Conservation (phyloP, 2,888 invertebrate species). For the Hydrotaea cyrtoneurina region DNA sequence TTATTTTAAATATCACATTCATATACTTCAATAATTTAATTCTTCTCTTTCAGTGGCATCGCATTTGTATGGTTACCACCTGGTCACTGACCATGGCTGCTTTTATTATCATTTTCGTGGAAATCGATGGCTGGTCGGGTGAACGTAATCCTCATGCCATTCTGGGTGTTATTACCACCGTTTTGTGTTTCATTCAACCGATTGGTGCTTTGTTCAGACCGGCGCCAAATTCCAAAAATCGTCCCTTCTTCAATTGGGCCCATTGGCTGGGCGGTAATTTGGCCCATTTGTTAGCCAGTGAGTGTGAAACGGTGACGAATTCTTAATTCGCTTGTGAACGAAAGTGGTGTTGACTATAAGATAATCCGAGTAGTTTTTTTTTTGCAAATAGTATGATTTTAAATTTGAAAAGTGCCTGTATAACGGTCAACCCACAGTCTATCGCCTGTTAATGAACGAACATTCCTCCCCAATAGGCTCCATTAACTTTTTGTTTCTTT, state of each 20-base stretch:
- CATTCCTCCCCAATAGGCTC: no score
- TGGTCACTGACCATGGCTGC: conserved; percentile 90
- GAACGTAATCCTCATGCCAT: conserved; percentile 91
- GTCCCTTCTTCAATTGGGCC: conserved; percentile 94
- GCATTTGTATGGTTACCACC: conserved; percentile 91
- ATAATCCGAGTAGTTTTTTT: no score
- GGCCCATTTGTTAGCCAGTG: conserved; percentile 93
- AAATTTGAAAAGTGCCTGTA: no score
- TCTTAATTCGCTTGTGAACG: no score
- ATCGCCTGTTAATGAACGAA: no score
- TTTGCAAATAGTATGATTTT: no score
- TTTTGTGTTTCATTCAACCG: conserved; percentile 92
- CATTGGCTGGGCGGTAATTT: conserved; percentile 95
- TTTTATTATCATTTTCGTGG: conserved; percentile 91
- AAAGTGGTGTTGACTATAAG: no score
- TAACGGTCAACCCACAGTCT: no score
- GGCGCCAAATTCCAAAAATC: conserved; percentile 89
- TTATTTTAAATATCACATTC: no score
- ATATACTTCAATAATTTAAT: no score
- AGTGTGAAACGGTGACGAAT: conserved; percentile 78
- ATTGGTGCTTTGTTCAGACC: conserved; percentile 93
- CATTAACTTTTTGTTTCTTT: neutral
- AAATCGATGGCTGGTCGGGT: conserved; percentile 88
- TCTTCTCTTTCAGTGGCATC: conserved; percentile 86
- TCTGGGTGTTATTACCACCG: conserved; percentile 89